A percentile compares a stretch with the other conserved stretches of the same genome.
These are phyloP conservation scores for Atrina japonica DNA, from an alignment of 2,888 invertebrate genomes.

Conservation along the genomic window DNA sequence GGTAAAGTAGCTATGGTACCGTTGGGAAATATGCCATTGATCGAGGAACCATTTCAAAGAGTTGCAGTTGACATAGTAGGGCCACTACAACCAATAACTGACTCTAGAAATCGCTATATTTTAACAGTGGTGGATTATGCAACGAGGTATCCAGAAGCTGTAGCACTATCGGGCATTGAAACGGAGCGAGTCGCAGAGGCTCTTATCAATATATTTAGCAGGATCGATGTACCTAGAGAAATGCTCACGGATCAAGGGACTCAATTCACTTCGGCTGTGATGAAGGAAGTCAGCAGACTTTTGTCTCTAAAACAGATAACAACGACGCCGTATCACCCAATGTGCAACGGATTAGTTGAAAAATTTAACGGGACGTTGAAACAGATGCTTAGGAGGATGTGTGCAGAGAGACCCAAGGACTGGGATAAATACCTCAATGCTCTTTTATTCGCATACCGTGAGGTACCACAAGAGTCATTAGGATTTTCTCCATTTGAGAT, in stretches of 20 bases:
- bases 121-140: constrained; percentile 48
- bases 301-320: constrained; percentile 36
- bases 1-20: constrained; percentile 28
- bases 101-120: constrained; percentile 47
- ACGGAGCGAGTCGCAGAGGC: constrained; percentile 50
- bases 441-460: constrained; percentile 47
- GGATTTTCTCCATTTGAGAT: constrained; percentile 49
- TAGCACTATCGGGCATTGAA: constrained; percentile 44
- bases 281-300: constrained; percentile 39
- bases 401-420: constrained; percentile 32
- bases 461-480: constrained; percentile 41
- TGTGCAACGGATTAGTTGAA: constrained; percentile 49
- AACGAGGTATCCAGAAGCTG: constrained; percentile 54
- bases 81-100: constrained; percentile 40
- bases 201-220: constrained; percentile 41
- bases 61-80: constrained; percentile 50
- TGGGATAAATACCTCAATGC: constrained; percentile 44
- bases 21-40: constrained; percentile 33
- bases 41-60: constrained; percentile 46
- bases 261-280: constrained; percentile 40
- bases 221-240: constrained; percentile 50
- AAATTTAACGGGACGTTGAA: constrained; percentile 51
- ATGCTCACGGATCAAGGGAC: constrained; percentile 54
- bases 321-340: constrained; percentile 47
- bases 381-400: constrained; percentile 37